These are phyloP conservation scores for Machimus atricapillus DNA, from an alignment of 2,888 invertebrate genomes.

Conservation along the genomic window DNA sequence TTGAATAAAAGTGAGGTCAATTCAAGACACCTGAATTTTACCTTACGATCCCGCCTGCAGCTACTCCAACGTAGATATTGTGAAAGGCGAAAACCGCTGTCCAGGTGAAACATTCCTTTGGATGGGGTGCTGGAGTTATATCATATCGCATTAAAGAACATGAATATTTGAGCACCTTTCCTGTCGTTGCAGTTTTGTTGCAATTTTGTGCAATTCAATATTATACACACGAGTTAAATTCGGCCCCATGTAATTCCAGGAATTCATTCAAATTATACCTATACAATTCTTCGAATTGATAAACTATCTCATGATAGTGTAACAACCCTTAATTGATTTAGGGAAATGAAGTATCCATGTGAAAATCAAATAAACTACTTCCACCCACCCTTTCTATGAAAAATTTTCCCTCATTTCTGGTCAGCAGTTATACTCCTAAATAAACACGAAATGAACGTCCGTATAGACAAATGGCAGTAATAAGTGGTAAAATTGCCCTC, in stretches of 20 bases:
- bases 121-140: neutral
- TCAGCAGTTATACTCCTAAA: neutral
- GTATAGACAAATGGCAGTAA: neutral
- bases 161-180: neutral
- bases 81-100: neutral
- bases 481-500: neutral
- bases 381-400: neutral
- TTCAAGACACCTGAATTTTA: conserved; percentile 25
- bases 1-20: conserved; percentile 20
- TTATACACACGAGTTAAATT: neutral
- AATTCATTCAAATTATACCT: neutral
- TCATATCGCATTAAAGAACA: neutral
- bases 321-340: neutral
- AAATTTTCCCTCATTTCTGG: neutral
- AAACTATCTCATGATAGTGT: neutral
- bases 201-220: neutral
- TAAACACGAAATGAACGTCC: neutral
- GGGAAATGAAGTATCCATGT: neutral
- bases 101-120: conserved; percentile 5
- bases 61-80: neutral
- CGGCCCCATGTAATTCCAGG: neutral
- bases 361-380: neutral
- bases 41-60: neutral
- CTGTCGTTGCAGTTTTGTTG: neutral
- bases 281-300: neutral